Evolutionary conservation across 2,797 vertebrate genomes (phyloP).

Genomic region (Coccyzus lansbergi): DNA sequence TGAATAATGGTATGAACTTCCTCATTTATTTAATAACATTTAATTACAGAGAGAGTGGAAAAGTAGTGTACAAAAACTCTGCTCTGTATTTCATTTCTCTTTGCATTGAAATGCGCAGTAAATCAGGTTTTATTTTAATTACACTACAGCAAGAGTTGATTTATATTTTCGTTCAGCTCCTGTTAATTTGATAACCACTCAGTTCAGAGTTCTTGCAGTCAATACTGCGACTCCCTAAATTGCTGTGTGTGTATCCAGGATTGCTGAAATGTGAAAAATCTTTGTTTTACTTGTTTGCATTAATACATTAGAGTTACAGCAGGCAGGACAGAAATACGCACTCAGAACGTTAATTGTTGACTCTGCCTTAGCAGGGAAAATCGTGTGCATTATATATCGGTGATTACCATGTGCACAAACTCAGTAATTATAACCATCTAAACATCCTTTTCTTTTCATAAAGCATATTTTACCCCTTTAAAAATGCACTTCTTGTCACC

Average conservation of each 20-base stretch:
- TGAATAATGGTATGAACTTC: slow-evolving; percentile 25
- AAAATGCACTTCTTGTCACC: neutral
- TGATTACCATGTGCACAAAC: neutral
- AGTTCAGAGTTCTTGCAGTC: neutral
- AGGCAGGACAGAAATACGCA: neutral
- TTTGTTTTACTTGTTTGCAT: neutral
- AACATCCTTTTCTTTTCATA: neutral
- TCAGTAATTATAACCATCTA: neutral
- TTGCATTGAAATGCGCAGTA: slow-evolving; percentile 20
- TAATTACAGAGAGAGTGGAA: neutral
- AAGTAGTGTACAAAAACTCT: slow-evolving; percentile 11
- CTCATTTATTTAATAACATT: slow-evolving; percentile 53
- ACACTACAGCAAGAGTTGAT: slow-evolving; percentile 24
- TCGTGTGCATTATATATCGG: neutral
- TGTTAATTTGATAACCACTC: slow-evolving; percentile 49
- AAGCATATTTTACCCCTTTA: neutral
- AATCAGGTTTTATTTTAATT: slow-evolving; percentile 68
- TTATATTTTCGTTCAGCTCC: slow-evolving; percentile 47
- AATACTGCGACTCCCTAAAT: neutral
- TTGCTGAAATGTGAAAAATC: slow-evolving; percentile 13
- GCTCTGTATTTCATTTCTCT: slow-evolving; percentile 48
- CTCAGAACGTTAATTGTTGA: neutral
- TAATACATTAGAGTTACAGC: neutral
- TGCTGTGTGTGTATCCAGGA: neutral
- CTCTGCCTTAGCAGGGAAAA: neutral